These are phyloP conservation scores for Sesamia inferens DNA, from an alignment of 2,888 invertebrate species.

Conservation along the genomic window DNA sequence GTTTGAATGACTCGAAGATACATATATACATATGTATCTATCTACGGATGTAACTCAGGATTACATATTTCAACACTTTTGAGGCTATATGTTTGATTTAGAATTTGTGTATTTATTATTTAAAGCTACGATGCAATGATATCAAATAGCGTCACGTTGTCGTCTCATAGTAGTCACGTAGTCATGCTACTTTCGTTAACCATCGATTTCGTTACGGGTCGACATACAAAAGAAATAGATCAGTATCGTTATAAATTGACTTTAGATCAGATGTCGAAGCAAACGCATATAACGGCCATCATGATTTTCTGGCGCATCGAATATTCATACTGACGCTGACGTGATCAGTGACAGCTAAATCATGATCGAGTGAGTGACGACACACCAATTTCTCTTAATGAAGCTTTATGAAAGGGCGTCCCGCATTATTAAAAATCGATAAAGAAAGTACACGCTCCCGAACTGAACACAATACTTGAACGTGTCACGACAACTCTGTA, in stretches of 20 bases:
- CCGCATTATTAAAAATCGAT: constrained; percentile 78
- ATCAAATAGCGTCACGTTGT: constrained; percentile 58
- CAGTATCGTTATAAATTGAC: constrained; percentile 79
- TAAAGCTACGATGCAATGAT: constrained; percentile 17
- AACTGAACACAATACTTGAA: constrained; percentile 71
- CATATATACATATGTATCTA: constrained; percentile 6
- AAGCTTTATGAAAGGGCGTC: constrained; percentile 77
- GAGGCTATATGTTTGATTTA: not conserved
- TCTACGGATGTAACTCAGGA: constrained; percentile 36
- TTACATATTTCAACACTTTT: constrained; percentile 20
- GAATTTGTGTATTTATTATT: constrained; percentile 10
- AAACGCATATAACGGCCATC: constrained; percentile 59
- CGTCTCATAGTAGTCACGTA: constrained; percentile 66
- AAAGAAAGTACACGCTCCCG: constrained; percentile 72
- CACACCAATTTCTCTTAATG: constrained; percentile 80
- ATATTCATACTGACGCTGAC: constrained; percentile 63
- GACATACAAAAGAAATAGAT: constrained; percentile 70
- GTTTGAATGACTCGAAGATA: constrained; percentile 35
- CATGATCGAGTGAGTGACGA: constrained; percentile 78
- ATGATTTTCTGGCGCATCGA: constrained; percentile 58
- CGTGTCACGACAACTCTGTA: constrained; percentile 71
- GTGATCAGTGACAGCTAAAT: constrained; percentile 79
- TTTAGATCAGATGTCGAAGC: constrained; percentile 72
- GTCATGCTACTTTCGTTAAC: constrained; percentile 74
- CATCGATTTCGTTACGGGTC: constrained; percentile 76